A percentile compares a stretch with the other conserved stretches of the same genome.
These are phyloP conservation scores for Argyrosomus regius DNA, from an alignment of 2,797 vertebrate species.

Conservation along the genomic window DNA sequence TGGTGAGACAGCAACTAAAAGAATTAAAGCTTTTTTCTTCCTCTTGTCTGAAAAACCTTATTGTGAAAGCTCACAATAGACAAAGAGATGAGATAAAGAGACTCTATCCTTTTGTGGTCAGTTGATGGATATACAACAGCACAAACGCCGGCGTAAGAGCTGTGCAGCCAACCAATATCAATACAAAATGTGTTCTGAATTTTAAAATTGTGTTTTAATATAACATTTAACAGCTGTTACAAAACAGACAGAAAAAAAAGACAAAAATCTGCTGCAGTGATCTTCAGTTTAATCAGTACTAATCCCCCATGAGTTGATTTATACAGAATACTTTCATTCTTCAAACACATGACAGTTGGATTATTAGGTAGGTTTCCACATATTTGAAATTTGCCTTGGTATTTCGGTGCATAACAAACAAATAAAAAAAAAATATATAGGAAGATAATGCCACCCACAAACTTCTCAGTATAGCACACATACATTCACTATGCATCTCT, in stretches of 20 bases:
- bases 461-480: conserved; percentile 1
- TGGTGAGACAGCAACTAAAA: conserved; percentile 14
- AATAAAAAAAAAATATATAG: too few relatives aligned
- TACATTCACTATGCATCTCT: conserved; percentile 12
- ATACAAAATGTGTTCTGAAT: conserved; percentile 10
- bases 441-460: background rate
- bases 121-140: conserved; percentile 28
- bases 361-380: too few relatives aligned
- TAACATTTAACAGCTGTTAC: background rate
- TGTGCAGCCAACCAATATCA: conserved; percentile 9
- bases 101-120: conserved; percentile 36
- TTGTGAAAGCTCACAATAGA: conserved; percentile 16
- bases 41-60: conserved; percentile 24
- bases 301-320: background rate
- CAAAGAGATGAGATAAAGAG: conserved; percentile 29
- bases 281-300: background rate
- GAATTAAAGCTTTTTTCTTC: conserved; percentile 27
- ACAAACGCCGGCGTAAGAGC: conserved; percentile 16
- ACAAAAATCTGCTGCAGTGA: background rate
- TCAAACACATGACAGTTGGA: background rate
- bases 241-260: background rate
- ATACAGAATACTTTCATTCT: background rate
- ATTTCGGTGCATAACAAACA: too few relatives aligned
- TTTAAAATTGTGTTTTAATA: background rate
- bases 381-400: too few relatives aligned